These are phyloP conservation scores for Halocynthia aurantium DNA, from an alignment of 23 tunicate genomes.

Conservation along the genomic window DNA sequence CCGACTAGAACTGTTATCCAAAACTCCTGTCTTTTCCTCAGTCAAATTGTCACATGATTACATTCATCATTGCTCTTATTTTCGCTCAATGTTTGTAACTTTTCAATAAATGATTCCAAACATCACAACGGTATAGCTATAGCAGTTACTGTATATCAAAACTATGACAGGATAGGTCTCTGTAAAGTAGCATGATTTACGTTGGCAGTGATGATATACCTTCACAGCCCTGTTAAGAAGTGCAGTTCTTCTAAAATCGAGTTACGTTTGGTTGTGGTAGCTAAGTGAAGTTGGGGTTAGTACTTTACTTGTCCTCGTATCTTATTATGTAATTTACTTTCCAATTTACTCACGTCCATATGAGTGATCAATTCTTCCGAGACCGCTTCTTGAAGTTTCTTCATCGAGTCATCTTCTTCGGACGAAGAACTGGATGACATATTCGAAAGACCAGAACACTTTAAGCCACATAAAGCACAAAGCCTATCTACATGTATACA, in stretches of 20 bases:
- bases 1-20: no score
- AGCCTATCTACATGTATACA: no score
- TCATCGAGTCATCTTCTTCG: constrained; percentile 7
- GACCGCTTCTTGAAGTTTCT: constrained; percentile 11
- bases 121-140: neutral
- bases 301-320: neutral
- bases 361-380: constrained; percentile 13
- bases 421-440: constrained; percentile 12
- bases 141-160: neutral
- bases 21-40: no score
- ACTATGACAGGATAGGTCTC: neutral
- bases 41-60: no score
- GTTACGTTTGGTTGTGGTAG: no score
- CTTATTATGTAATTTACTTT: neutral
- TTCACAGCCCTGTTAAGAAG: no score
- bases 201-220: no score
- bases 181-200: no score
- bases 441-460: neutral
- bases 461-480: no score
- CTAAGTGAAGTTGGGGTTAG: no score
- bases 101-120: neutral
- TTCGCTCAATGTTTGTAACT: neutral
- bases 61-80: no score
- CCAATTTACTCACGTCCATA: neutral
- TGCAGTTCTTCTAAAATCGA: no score